Conservation (phyloP, 2,888 invertebrate species). For the Drosophila diplacantha region DNA sequence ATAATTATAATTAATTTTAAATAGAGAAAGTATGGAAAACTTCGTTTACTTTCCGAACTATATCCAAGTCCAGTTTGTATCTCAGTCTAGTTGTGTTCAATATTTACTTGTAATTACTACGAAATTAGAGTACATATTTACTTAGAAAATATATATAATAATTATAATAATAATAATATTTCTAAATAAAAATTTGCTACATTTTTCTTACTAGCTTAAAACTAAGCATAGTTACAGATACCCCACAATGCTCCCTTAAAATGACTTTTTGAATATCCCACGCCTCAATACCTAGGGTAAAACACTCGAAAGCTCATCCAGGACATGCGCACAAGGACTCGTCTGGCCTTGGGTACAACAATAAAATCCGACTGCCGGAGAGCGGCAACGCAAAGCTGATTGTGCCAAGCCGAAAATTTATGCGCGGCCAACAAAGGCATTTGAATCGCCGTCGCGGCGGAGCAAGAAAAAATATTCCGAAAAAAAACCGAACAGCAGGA, state of each 20-base stretch:
- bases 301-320: slow-evolving; percentile 39
- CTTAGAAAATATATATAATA: not conserved
- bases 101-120: not conserved
- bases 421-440: slow-evolving; percentile 50
- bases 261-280: slow-evolving; percentile 7
- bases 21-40: not conserved
- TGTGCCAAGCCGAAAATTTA: slow-evolving; percentile 42
- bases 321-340: slow-evolving; percentile 55
- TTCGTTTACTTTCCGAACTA: not conserved
- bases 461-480: slow-evolving; percentile 1
- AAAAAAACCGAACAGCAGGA: slow-evolving; percentile 13
- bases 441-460: slow-evolving; percentile 17
- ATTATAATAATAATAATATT: no score
- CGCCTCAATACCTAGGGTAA: not conserved
- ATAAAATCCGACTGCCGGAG: slow-evolving; percentile 13
- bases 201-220: not conserved
- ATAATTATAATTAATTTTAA: no score
- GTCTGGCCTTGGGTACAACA: slow-evolving; percentile 51
- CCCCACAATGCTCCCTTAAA: not conserved
- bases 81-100: not conserved
- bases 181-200: no score
- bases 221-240: not conserved
- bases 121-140: no score
- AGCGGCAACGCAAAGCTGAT: slow-evolving; percentile 52
- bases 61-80: not conserved